Evolutionary conservation across 1,140 invertebrate species (phyloP).

Genomic region (Microplitis mediator): DNA sequence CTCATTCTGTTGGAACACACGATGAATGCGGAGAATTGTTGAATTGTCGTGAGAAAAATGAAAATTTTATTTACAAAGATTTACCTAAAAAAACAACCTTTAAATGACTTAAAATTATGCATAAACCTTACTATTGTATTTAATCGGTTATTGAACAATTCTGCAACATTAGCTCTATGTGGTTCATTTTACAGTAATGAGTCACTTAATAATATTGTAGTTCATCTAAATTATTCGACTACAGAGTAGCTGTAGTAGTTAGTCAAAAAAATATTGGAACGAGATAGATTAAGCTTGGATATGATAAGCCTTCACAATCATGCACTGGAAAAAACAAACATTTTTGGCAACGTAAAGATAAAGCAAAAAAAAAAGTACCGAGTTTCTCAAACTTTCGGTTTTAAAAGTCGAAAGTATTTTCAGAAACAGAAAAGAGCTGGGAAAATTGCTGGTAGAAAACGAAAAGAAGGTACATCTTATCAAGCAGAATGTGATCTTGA

Average conservation of each 20-base stretch:
- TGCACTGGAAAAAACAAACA: slow-evolving; percentile 21
- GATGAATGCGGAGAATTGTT: slow-evolving; percentile 24
- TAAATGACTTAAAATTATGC: neutral
- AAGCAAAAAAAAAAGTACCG: neutral
- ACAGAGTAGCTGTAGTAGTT: slow-evolving; percentile 28
- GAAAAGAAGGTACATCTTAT: slow-evolving; percentile 27
- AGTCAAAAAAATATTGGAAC: slow-evolving; percentile 31
- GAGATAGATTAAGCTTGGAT: slow-evolving; percentile 17
- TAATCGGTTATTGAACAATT: slow-evolving; percentile 6
- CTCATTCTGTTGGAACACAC: slow-evolving; percentile 19
- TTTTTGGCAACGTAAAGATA: slow-evolving; percentile 16
- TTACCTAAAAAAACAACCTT: slow-evolving; percentile 14
- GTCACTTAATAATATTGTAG: slow-evolving; percentile 33
- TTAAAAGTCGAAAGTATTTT: slow-evolving; percentile 18
- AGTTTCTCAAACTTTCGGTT: neutral
- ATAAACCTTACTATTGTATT: neutral
- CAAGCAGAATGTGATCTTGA: slow-evolving; percentile 15
- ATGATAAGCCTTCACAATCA: slow-evolving; percentile 23
- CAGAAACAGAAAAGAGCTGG: slow-evolving; percentile 21
- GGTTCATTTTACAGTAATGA: slow-evolving; percentile 32
- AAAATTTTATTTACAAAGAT: slow-evolving; percentile 9
- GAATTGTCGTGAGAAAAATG: neutral
- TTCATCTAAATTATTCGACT: slow-evolving; percentile 23
- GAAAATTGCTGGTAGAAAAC: slow-evolving; percentile 2
- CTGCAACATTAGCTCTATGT: slow-evolving; percentile 17